These are phyloP conservation scores for Iselma pallidipennis DNA, from an alignment of 2,888 invertebrate species.

Conservation along the genomic window DNA sequence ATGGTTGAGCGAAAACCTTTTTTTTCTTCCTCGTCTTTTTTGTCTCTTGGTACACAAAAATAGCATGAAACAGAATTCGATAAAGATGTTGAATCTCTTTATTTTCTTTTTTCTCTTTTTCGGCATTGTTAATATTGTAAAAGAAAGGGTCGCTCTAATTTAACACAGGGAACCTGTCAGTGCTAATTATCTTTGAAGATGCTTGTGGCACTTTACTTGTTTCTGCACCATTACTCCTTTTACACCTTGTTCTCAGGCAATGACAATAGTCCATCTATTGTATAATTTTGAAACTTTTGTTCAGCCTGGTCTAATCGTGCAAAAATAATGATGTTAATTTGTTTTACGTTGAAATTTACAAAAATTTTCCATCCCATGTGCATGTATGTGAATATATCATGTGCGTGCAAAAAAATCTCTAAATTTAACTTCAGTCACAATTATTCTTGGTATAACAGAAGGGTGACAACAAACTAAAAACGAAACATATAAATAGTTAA, in stretches of 20 bases:
- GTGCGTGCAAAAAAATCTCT: too few species aligned
- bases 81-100: background rate
- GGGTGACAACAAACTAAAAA: background rate
- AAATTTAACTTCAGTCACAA: background rate
- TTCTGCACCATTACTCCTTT: slow-evolving; percentile 29
- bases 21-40: background rate
- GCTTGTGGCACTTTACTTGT: slow-evolving; percentile 26
- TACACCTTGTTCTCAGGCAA: slow-evolving; percentile 23
- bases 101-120: too few species aligned
- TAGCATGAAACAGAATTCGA: too few species aligned
- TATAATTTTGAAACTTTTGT: slow-evolving; percentile 18
- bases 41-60: too few species aligned
- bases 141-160: slow-evolving; percentile 16
- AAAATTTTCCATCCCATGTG: too few species aligned
- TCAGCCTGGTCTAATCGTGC: background rate
- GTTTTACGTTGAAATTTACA: slow-evolving; percentile 11
- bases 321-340: slow-evolving; percentile 8
- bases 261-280: slow-evolving; percentile 22
- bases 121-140: background rate
- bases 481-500: background rate
- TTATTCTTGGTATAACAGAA: background rate
- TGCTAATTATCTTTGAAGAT: slow-evolving; percentile 24
- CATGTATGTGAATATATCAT: too few species aligned
- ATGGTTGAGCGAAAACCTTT: background rate
- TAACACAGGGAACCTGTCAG: slow-evolving; percentile 21